Base-by-base conservation (phyloP, 2,113 vertebrate genomes). In the Solea solea region DNA sequence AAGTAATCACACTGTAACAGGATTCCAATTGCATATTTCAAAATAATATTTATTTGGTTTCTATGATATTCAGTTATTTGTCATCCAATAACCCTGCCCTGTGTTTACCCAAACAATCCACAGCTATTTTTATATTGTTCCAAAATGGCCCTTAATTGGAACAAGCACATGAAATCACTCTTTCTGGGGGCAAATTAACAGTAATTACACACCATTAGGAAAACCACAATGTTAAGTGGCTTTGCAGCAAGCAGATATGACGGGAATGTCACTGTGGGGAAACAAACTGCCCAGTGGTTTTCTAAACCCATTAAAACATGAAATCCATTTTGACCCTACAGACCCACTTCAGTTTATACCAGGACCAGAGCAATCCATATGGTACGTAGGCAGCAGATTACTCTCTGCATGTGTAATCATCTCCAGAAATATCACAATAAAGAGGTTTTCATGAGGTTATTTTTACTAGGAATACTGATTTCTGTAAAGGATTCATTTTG, bases 271-370 rank as follows among this genome's bases (percentile, higher is more conserved):
- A 74, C 52, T 44, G 27, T 40, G 74, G 73, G 81, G 82, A 76
- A 87, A 77, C 69, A 70, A 71, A 76, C 70, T 76, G 70, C 75
- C 83, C 73, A 72, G 76, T 80, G 75, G 77, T 74, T 82, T 69
- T 61, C 81, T 83, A 88, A 88, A 76, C 81, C 64, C 77, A 85
- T 91, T 86, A 88, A 83, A 59, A 78, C 76, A 67, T 81, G 73
- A 88, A 87, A 90, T 87, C 86, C 84, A 81, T 82, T 89, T 79
- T 71, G 70, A 89, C 86, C 82, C 83, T 42, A 44, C 49, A 64
- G 74, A 69, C 55, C 58, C 62, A 69, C 70, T 85, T 83, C 66
- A 76, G 64, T 48, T 12, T 45, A 45, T 45, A 74, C 55, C 8
- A 79, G 72, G 79, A 53, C 72, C 53, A 4, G 10, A 16, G 8